Evolutionary conservation across 2,113 vertebrate genomes (phyloP).

Genomic region (Hemiscyllium ocellatum): DNA sequence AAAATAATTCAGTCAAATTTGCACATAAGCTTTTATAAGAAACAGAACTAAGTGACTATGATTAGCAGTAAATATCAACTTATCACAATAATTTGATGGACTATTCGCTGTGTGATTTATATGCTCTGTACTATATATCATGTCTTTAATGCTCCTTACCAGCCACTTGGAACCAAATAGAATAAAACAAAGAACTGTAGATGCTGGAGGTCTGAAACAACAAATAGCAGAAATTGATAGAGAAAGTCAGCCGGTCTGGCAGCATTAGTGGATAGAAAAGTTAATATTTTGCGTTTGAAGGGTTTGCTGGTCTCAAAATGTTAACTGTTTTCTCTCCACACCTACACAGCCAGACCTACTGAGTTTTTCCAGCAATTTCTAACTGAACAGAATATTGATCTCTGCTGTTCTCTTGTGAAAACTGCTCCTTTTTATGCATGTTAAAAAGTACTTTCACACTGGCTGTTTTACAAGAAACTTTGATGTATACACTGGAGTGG

Average conservation of each 20-base stretch:
- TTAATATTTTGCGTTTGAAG: no score
- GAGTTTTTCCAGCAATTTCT: no score
- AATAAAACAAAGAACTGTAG: no score
- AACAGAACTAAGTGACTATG: background rate
- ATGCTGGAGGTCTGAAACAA: no score
- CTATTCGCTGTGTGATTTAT: background rate
- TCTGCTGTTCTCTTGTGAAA: background rate
- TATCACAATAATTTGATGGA: background rate
- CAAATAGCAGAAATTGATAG: no score
- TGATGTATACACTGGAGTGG: background rate
- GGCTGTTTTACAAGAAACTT: background rate
- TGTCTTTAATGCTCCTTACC: background rate
- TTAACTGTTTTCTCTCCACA: no score
- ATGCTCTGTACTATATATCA: background rate
- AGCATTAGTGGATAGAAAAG: no score
- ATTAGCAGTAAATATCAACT: background rate
- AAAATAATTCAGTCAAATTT: background rate
- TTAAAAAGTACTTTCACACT: background rate
- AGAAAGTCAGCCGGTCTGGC: no score
- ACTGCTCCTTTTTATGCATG: background rate
- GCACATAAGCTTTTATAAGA: background rate
- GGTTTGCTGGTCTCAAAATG: no score
- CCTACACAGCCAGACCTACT: no score
- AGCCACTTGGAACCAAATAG: background rate
- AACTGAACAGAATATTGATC: background rate